These are phyloP conservation scores for Subacronicta megacephala DNA, from an alignment of 2,888 invertebrate genomes.

Conservation along the genomic window DNA sequence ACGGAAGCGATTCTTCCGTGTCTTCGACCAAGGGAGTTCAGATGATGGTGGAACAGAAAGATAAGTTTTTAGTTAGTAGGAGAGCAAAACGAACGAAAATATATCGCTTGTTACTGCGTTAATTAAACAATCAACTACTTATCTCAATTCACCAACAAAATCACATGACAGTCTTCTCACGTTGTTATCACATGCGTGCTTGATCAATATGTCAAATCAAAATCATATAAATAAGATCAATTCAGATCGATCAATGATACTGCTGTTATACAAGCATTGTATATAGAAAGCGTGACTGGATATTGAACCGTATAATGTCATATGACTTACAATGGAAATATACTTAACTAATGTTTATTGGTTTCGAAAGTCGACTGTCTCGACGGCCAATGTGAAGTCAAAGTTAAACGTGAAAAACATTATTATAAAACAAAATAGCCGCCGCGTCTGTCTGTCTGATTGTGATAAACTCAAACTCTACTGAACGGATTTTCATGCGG, in stretches of 20 bases:
- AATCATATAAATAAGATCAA: slow-evolving; percentile 34
- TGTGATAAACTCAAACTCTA: too few relatives aligned
- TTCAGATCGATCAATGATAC: slow-evolving; percentile 36
- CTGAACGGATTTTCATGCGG: too few relatives aligned
- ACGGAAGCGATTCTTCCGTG: too few relatives aligned
- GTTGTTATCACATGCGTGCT: slow-evolving; percentile 16
- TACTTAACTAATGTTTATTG: background rate
- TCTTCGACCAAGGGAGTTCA: too few relatives aligned
- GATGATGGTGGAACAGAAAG: too few relatives aligned
- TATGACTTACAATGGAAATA: slow-evolving; percentile 14
- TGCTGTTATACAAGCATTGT: background rate
- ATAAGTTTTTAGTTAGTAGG: too few relatives aligned
- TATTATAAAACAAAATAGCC: too few relatives aligned
- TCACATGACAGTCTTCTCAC: slow-evolving; percentile 12
- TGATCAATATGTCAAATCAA: slow-evolving; percentile 30
- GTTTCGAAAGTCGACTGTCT: background rate
- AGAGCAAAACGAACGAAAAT: too few relatives aligned
- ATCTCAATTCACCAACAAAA: background rate
- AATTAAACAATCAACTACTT: background rate
- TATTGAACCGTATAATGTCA: slow-evolving; percentile 18
- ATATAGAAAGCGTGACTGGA: slow-evolving; percentile 10
- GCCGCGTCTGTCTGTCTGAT: too few relatives aligned
- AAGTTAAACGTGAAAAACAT: too few relatives aligned
- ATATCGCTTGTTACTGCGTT: too few relatives aligned
- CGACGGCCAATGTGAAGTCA: too few relatives aligned